Base-by-base conservation (phyloP, 2,888 invertebrate species). In the Electrophaes corylata region DNA sequence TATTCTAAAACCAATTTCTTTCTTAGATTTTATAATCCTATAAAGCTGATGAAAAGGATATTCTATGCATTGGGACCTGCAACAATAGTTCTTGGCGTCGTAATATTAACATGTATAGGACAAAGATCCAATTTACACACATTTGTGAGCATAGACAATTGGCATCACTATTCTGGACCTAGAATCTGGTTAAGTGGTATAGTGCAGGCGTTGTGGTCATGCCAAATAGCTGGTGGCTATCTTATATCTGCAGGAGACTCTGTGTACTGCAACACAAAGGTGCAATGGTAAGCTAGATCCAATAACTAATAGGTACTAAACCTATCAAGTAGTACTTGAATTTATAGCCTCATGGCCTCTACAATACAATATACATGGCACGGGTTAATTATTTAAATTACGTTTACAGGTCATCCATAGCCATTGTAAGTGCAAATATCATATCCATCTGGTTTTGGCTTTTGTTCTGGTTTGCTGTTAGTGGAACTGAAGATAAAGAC, bases 1-100 rank as follows among this genome's bases (percentile, higher is more conserved):
- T n/a, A n/a, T n/a, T n/a, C n/a, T n/a, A n/a, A n/a, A n/a, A n/a
- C n/a, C n/a, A n/a, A n/a, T n/a, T 29, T 41, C 8, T 18, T 52
- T 65, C n/a, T 83, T 83, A 91, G 91, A 49, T 79, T 89, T 62
- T 88, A 83, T 71, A 84, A 75, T 62, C 83, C 85, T 41, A 74
- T 84, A 53, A 90, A 88, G 72, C 70, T 78, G 45, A 83, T 89
- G 85, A 88, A 86, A 73, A 73, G 82, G 53, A 68, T 80, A 33
- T 79, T 87, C 54, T 90, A 82, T 64, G 61, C 69, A 1, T 35
- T 83, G 40, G 80, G 82, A 0, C 86, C 86, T 0, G 1, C 72
- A 1, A 66, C 84, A 5, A 37, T 84, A 0, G 12, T 80, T 3
- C 57, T 84, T 1, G 71, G 70, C 0, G 51, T 83, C 1, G 64